Evolutionary conservation across 2,888 invertebrate genomes (phyloP), one percentile per base, ranked within the genome.

Genomic region (Leptopilina syphax): DNA sequence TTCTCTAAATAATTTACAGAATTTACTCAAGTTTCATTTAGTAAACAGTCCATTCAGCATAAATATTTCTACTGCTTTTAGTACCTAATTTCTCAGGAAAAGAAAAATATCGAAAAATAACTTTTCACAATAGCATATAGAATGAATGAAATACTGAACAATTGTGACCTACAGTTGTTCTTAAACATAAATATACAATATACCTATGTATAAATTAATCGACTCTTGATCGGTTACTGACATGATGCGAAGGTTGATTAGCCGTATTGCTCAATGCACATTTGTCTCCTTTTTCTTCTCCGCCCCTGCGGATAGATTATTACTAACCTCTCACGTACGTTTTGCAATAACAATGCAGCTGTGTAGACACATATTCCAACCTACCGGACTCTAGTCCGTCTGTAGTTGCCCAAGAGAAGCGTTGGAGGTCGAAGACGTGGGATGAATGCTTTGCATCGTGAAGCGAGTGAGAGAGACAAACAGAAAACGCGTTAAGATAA

Each of bases 301-400:
- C 80, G 79, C 70, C 80, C 81, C 81, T 84, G 84, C 86, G 83
- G 81, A 84, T 84, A 85, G 85, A 86, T 87, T 86, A 85, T 84
- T 77, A 79, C 77, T 83, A 73, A 73, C 73, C 73, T 57, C 57
- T 73, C 81, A 81, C 76, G 82, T 82, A 68, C 85, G 85, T 88
- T 88, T 88, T 87, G 88, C 86, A 88, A 87, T 84, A 85, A 88
- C 87, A 86, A 88, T 87, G 84, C 86, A 85, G 85, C 85, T 82
- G 85, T 81, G 85, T 84, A 86, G 83, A 85, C 84, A 83, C 81
- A 81, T 83, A 76, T 77, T 50, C 68, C 81, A 82, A 80, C 77
- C 82, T 76, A 81, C 79, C 79, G 50, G 65, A 66, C 54, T 83
- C 76, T 82, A 77, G 24, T 79, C 24, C 27, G 76, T 80, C 83